These are phyloP conservation scores for Drosophila albomicans DNA, from an alignment of 1,140 invertebrate genomes.

Conservation along the genomic window DNA sequence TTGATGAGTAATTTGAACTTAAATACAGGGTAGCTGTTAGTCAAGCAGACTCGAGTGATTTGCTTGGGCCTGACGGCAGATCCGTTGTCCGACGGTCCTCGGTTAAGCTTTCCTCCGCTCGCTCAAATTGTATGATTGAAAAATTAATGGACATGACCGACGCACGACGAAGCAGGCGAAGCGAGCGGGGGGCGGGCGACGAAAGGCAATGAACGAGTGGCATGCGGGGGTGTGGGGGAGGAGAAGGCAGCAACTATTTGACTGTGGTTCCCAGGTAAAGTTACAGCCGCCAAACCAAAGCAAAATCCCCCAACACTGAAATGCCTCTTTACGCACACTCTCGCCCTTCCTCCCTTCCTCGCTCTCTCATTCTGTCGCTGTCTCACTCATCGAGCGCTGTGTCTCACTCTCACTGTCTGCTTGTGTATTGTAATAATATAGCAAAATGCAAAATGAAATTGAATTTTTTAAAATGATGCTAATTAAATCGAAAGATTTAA, in stretches of 20 bases:
- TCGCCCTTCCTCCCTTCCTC: background rate
- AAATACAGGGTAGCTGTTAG: background rate
- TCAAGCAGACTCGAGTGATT: background rate
- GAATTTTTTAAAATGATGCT: constrained; percentile 78
- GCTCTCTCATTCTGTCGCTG: background rate
- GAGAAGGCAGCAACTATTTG: constrained; percentile 28
- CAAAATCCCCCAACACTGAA: constrained; percentile 6
- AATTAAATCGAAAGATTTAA: constrained; percentile 78
- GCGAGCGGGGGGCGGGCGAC: too few species aligned
- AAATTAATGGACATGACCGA: constrained; percentile 69
- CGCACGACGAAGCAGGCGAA: background rate
- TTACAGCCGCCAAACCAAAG: constrained; percentile 14
- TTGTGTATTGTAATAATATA: constrained; percentile 65
- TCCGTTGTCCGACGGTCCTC: constrained; percentile 23
- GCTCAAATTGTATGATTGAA: constrained; percentile 78
- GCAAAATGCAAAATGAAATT: constrained; percentile 70
- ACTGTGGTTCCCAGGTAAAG: constrained; percentile 39
- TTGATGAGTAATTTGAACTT: background rate
- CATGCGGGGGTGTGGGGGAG: background rate
- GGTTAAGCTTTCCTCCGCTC: constrained; percentile 33
- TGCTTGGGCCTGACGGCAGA: constrained; percentile 41
- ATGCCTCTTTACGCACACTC: constrained; percentile 40
- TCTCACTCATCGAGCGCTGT: background rate
- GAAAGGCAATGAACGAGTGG: background rate
- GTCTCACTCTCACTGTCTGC: constrained; percentile 7